A percentile compares a stretch with the other conserved stretches of the same genome.
These are phyloP conservation scores for Cheilosia impressa DNA, from an alignment of 2,888 invertebrate species.

Conservation along the genomic window DNA sequence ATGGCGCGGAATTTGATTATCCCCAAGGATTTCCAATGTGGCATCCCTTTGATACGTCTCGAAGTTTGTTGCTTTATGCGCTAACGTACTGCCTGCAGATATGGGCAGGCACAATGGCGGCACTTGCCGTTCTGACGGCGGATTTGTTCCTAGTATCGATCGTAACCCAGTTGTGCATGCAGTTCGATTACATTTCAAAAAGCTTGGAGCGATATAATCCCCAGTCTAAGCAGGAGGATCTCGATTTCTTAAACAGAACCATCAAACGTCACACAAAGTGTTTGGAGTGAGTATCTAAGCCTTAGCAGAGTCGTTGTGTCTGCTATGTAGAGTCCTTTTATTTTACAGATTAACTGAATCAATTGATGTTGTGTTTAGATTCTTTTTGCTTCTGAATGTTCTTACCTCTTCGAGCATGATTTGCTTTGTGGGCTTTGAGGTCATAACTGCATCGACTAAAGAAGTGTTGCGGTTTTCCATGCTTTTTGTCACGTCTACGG, in stretches of 20 bases:
- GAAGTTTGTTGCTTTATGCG: slow-evolving; percentile 63
- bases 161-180: slow-evolving; percentile 80
- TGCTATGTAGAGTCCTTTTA: background rate
- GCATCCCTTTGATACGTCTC: slow-evolving; percentile 79
- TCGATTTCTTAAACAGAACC: slow-evolving; percentile 76
- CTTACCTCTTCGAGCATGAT: slow-evolving; percentile 81
- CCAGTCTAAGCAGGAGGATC: slow-evolving; percentile 67
- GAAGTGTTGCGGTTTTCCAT: slow-evolving; percentile 79
- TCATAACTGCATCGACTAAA: slow-evolving; percentile 78
- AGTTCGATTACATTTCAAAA: slow-evolving; percentile 79
- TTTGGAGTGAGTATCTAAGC: slow-evolving; percentile 78
- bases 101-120: slow-evolving; percentile 78
- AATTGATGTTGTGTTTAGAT: slow-evolving; percentile 77
- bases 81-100: slow-evolving; percentile 77
- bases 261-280: slow-evolving; percentile 78
- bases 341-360: slow-evolving; percentile 78
- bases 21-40: slow-evolving; percentile 79
- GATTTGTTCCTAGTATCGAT: slow-evolving; percentile 79
- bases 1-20: slow-evolving; percentile 76
- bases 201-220: slow-evolving; percentile 75
- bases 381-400: slow-evolving; percentile 80
- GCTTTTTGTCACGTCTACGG: slow-evolving; percentile 79
- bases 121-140: slow-evolving; percentile 79
- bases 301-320: no score
- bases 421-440: slow-evolving; percentile 81